Base-by-base conservation (phyloP, 2,888 invertebrate species). In the Oxyscelio sp. region DNA sequence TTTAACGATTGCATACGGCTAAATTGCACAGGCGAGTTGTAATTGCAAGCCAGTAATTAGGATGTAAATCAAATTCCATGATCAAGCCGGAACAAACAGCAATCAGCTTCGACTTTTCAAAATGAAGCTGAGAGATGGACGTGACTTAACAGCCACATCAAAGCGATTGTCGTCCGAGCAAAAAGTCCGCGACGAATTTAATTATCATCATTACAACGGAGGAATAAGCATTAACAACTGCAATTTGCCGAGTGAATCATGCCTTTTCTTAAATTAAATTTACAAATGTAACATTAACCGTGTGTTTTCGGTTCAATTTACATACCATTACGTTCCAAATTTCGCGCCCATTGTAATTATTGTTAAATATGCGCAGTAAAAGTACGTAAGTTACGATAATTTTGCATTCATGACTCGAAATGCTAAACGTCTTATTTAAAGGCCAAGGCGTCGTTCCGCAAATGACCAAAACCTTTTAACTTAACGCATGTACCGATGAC, bases 51-150 rank as follows among this genome's bases (percentile, higher is more conserved):
- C 59, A 83, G 88, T 91, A 91, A 91, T 92, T 91, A 91, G 89
- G 89, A 91, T 91, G 91, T 90, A 91, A 91, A 92, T 92, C 90
- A 90, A 89, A 90, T 90, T 91, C 90, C 86, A 73, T 54, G 87
- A 88, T 85, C 81, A 63, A 68, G 63, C 52, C 52, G 81, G 50
- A 54, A 78, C 71, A 73, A 84, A 73, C 77, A 77, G 21, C 81
- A 54, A 56, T 61, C 52, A 15, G 59, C 19, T 15, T 45, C 50
- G 65, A 79, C 52, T 75, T 59, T 68, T 61, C 54, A 66, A 59
- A 50, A 63, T 9, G 58, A 59, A 79, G 56, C 59, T 11, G 79
- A 66, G 75, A 80, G 68, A 22, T 63, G 81, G 58, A 84, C 84
- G 59, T 71, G 66, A 38, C 66, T 80, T 45, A 66, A 71, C 58